Conservation (phyloP, 2,113 vertebrate species). For the Hemichromis elongatus region DNA sequence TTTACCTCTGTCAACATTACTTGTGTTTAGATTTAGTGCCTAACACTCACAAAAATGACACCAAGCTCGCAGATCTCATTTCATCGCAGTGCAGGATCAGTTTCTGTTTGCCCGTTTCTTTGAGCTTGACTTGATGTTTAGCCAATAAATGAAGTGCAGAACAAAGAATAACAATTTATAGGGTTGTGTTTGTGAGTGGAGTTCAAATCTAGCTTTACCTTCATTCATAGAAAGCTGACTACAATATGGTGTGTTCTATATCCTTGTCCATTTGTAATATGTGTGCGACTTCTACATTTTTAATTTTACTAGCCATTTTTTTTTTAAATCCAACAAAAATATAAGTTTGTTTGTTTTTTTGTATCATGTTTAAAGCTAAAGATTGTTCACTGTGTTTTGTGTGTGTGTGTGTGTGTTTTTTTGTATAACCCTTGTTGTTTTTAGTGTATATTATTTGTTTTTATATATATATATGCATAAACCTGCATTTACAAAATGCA, state of each 20-base stretch:
- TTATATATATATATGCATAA: background rate
- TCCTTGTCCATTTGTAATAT: background rate
- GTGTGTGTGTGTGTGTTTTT: background rate
- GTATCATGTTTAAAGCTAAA: background rate
- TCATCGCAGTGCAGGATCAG: background rate
- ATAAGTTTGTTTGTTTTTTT: background rate
- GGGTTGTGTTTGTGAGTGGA: background rate
- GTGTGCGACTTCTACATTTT: background rate
- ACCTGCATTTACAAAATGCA: background rate
- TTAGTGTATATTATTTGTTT: background rate
- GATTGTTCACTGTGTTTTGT: background rate
- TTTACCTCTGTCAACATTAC: conserved; percentile 21
- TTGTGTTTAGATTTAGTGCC: conserved; percentile 29
- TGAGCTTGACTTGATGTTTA: background rate
- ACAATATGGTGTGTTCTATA: background rate
- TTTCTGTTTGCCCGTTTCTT: background rate
- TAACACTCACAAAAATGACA: conserved; percentile 23
- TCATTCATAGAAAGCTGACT: background rate
- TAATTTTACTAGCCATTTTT: background rate
- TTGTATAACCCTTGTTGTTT: background rate
- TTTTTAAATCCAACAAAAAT: background rate
- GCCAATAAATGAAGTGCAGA: background rate
- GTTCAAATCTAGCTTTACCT: background rate
- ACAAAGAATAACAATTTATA: background rate
- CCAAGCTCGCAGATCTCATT: conserved; percentile 39